Conservation (phyloP, 2,888 invertebrate species). For the Mycalesis mineus region DNA sequence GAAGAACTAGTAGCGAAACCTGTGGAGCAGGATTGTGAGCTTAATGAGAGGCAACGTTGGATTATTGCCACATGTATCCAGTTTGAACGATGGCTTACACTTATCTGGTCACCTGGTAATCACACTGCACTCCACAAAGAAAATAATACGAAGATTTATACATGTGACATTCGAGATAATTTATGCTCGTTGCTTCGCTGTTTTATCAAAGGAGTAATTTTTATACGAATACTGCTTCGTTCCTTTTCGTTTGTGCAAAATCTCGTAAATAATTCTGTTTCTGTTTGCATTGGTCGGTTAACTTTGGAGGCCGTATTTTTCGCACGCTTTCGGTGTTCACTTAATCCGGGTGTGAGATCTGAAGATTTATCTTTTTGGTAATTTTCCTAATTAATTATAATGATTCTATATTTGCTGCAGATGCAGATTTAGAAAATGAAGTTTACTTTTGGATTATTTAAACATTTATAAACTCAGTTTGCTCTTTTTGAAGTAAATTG, state of each 20-base stretch:
- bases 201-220: constrained; percentile 31
- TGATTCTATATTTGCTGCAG: too few species aligned
- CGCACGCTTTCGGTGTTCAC: neutral
- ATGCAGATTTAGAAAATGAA: too few species aligned
- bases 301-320: neutral
- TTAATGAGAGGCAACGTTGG: constrained; percentile 59
- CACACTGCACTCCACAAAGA: constrained; percentile 25
- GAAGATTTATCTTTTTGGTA: neutral
- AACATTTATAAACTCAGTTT: too few species aligned
- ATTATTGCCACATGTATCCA: constrained; percentile 49
- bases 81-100: constrained; percentile 39
- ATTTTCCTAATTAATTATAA: neutral
- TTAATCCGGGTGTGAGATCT: neutral
- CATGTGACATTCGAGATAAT: constrained; percentile 29
- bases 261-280: constrained; percentile 11
- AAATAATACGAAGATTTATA: constrained; percentile 33
- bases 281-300: neutral
- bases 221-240: constrained; percentile 21
- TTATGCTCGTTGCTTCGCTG: constrained; percentile 28
- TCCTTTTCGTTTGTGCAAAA: constrained; percentile 17
- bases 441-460: too few species aligned
- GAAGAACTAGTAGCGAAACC: constrained; percentile 66
- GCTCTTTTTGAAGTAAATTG: too few species aligned
- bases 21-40: constrained; percentile 59
- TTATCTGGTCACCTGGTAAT: constrained; percentile 38